Percentiles rank a stretch among this genome's conserved stretches.
These are phyloP conservation scores for Rhabdophis nuchalis DNA, from an alignment of 2,797 vertebrate species.

Conservation along the genomic window DNA sequence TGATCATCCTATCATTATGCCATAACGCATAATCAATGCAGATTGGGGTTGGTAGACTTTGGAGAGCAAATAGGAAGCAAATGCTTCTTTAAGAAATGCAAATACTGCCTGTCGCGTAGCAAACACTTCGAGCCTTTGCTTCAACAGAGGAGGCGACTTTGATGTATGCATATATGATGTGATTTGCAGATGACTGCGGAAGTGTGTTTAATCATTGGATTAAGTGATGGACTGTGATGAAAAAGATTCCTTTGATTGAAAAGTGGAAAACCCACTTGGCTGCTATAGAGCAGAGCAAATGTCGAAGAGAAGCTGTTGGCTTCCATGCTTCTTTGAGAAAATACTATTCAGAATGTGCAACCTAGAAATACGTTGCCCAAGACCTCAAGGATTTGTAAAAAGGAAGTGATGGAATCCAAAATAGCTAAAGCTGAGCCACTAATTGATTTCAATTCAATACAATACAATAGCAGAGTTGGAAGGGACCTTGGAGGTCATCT, in stretches of 20 bases:
- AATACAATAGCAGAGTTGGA: no score
- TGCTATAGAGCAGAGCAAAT: neutral
- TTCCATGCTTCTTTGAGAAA: neutral
- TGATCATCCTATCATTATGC: constrained; percentile 32
- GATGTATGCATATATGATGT: neutral
- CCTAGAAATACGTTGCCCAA: neutral
- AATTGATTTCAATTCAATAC: no score
- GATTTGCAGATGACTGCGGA: neutral
- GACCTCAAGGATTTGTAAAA: neutral
- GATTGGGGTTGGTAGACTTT: constrained; percentile 26
- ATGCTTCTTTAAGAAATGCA: neutral
- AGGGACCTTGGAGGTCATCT: no score
- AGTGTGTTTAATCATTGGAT: constrained; percentile 24
- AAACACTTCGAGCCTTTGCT: neutral
- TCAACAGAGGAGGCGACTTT: neutral
- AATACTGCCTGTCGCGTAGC: constrained; percentile 10
- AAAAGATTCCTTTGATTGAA: neutral
- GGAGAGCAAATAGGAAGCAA: constrained; percentile 29
- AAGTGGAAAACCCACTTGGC: neutral
- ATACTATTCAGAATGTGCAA: neutral
- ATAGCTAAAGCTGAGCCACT: neutral
- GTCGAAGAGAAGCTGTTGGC: neutral
- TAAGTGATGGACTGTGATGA: neutral
- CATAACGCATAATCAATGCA: neutral
- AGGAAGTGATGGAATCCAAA: neutral